A percentile compares a stretch with the other conserved stretches of the same genome.
Conservation (phyloP, 2,888 invertebrate species). For the Peribatodes rhomboidaria region DNA sequence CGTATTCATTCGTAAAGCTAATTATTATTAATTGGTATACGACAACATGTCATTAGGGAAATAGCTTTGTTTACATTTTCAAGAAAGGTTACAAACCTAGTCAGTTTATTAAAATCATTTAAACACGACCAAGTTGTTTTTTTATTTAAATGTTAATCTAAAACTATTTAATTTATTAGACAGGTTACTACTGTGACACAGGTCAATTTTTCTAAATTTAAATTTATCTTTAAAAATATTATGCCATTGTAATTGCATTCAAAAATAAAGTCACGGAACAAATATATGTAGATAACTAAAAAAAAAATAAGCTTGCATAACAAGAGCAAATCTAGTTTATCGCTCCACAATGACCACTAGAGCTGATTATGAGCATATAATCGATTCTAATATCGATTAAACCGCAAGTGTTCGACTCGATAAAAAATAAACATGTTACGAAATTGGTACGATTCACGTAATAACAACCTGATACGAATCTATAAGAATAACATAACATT, state of each 20-base stretch:
- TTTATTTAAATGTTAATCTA: not conserved
- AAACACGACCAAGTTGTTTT: too few relatives aligned
- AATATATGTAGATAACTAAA: constrained; percentile 7
- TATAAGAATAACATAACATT: constrained; percentile 4
- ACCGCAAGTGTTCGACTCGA: constrained; percentile 42
- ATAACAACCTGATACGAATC: constrained; percentile 16
- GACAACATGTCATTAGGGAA: constrained; percentile 27
- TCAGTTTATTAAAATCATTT: too few relatives aligned
- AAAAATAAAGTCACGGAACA: too few relatives aligned
- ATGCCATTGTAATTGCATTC: too few relatives aligned
- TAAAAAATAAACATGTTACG: constrained; percentile 40
- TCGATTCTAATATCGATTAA: constrained; percentile 61
- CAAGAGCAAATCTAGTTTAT: constrained; percentile 39
- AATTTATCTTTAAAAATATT: too few relatives aligned
- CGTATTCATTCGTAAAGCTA: constrained; percentile 29
- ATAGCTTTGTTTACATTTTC: constrained; percentile 20
- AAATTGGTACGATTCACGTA: constrained; percentile 22
- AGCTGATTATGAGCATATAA: constrained; percentile 45
- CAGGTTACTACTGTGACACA: too few relatives aligned
- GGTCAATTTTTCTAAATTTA: too few relatives aligned
- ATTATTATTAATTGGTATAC: constrained; percentile 19
- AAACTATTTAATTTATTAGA: not conserved
- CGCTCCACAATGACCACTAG: constrained; percentile 33
- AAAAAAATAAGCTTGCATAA: constrained; percentile 25
- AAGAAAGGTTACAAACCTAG: not conserved